Percentiles rank a stretch among this genome's conserved stretches.
Evolutionary conservation across 2,797 vertebrate species (phyloP).

Genomic region (Chelonia mydas): DNA sequence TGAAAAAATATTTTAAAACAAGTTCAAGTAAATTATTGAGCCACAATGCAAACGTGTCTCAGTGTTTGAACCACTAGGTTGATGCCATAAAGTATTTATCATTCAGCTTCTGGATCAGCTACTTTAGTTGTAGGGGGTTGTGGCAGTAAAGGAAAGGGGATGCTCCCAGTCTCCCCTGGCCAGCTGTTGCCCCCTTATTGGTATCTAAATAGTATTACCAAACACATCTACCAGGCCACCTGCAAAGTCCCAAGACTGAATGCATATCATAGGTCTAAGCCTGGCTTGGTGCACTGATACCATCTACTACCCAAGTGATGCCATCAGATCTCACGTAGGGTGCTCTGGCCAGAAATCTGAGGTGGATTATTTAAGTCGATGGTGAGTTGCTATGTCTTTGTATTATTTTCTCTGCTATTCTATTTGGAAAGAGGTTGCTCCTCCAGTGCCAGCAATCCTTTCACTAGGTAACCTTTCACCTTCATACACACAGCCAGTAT

Average conservation of each 20-base stretch:
- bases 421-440: not conserved
- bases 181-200: not conserved
- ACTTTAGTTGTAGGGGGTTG: rapidly evolving
- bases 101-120: not conserved
- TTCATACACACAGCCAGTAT: not conserved
- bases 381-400: too few relatives aligned
- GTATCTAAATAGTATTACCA: not conserved
- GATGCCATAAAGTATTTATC: not conserved
- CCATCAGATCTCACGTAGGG: rapidly evolving
- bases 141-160: not conserved
- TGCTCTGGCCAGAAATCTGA: too few relatives aligned
- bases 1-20: not conserved
- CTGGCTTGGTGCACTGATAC: rapidly evolving
- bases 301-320: rapidly evolving
- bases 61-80: not conserved
- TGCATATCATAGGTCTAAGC: rapidly evolving
- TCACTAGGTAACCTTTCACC: not conserved
- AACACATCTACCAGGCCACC: rapidly evolving
- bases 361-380: too few relatives aligned
- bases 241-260: too few relatives aligned
- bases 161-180: not conserved
- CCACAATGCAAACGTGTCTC: not conserved
- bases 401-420: not conserved
- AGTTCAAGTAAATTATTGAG: not conserved
- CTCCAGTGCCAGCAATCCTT: not conserved